Conservation (phyloP, 1,140 invertebrate species). For the Micrasema longulum region DNA sequence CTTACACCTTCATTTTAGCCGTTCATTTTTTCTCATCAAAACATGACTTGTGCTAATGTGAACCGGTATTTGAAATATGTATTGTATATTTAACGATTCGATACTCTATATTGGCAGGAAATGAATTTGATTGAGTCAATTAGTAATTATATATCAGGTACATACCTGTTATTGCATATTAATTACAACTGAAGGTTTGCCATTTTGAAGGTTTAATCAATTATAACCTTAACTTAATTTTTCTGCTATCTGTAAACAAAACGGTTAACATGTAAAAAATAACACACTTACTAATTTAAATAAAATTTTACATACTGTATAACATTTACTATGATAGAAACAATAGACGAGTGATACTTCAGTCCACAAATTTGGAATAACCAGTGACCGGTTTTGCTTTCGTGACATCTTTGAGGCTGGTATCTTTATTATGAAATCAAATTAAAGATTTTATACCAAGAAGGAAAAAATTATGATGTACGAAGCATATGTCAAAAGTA, state of each 20-base stretch:
- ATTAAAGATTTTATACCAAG: too few species aligned
- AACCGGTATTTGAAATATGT: slow-evolving; percentile 34
- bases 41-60: slow-evolving; percentile 39
- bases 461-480: too few species aligned
- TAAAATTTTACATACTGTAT: too few species aligned
- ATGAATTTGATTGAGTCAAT: slow-evolving; percentile 25
- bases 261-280: not conserved
- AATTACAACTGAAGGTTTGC: not conserved
- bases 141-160: slow-evolving; percentile 14
- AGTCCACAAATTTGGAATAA: too few species aligned
- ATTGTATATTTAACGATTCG: slow-evolving; percentile 37
- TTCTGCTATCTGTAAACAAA: not conserved
- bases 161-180: not conserved
- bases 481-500: too few species aligned
- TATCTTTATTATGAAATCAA: not conserved
- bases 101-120: not conserved
- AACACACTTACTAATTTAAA: not conserved
- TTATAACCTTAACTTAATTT: too few species aligned
- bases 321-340: too few species aligned
- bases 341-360: too few species aligned
- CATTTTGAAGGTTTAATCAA: not conserved
- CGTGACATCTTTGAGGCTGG: too few species aligned
- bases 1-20: too few species aligned
- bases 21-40: slow-evolving; percentile 39
- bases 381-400: too few species aligned